phyloP scores from a whole-genome alignment of 2,797 vertebrate genomes.

The Mycteria americana region DNA sequence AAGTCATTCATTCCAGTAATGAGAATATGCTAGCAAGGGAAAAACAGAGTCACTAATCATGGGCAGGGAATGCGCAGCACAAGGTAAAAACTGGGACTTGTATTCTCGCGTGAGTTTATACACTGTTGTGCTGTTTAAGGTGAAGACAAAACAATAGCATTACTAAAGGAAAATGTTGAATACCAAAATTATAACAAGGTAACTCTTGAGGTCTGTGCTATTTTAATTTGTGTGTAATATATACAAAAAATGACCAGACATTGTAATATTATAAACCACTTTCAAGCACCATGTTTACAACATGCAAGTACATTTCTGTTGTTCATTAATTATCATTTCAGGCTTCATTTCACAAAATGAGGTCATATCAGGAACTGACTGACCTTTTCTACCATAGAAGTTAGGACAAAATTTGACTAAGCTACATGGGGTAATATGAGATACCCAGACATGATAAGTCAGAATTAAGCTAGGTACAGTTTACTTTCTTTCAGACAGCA shows the following conservation, averaged over 20 bases:
- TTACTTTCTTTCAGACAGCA: not conserved
- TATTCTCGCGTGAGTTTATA: not conserved
- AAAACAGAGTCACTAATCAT: not conserved
- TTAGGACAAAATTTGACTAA: not conserved
- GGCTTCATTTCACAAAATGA: not conserved
- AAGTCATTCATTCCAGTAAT: not conserved
- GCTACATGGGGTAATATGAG: not conserved
- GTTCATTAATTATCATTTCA: not conserved
- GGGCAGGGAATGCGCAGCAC: fast-evolving
- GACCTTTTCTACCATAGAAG: not conserved
- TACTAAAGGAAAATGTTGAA: not conserved
- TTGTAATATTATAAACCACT: not conserved
- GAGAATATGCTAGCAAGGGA: not conserved
- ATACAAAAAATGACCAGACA: not conserved
- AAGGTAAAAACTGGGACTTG: not conserved
- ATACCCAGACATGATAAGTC: not conserved
- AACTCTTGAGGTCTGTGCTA: not conserved
- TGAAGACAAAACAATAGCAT: not conserved
- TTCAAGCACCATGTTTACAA: not conserved
- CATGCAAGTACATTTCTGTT: not conserved
- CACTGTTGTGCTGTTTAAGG: not conserved
- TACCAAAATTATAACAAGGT: not conserved
- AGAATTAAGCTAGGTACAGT: not conserved
- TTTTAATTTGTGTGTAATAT: not conserved
- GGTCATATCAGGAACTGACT: not conserved